A percentile compares a stretch with the other conserved stretches of the same genome.
These are phyloP conservation scores for Pterocles orientalis DNA, from an alignment of 2,113 vertebrate species.

Conservation along the genomic window DNA sequence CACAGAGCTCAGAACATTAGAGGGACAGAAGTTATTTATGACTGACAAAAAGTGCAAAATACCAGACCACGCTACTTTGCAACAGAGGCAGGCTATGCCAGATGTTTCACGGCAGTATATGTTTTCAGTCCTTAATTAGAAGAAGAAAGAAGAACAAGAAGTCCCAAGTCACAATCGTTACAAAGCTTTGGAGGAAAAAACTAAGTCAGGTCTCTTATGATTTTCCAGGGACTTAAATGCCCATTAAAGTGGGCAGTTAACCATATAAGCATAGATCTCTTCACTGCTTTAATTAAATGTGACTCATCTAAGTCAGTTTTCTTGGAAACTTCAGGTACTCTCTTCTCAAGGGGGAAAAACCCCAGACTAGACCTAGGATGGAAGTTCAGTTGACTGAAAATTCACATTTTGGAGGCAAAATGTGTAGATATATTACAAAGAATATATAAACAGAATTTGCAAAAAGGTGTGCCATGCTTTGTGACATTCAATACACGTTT, in stretches of 20 bases:
- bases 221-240: constrained; percentile 15
- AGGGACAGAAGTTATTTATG: background rate
- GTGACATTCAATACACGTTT: background rate
- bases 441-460: background rate
- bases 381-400: background rate
- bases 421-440: background rate
- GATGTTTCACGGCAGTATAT: background rate
- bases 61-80: background rate
- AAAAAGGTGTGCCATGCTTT: background rate
- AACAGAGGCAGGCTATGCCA: background rate
- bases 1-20: background rate
- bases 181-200: background rate
- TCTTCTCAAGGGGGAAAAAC: background rate
- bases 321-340: background rate
- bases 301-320: background rate
- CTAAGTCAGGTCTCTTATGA: background rate
- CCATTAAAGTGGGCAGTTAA: constrained; percentile 22
- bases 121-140: constrained; percentile 35
- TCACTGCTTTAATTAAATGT: constrained; percentile 34
- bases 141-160: background rate
- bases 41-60: background rate
- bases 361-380: background rate
- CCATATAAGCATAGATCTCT: constrained; percentile 31
- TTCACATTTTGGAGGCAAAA: background rate
- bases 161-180: background rate